Percentiles rank a stretch among this genome's conserved stretches.
These are phyloP conservation scores for Luscinia luscinia DNA, from an alignment of 2,797 vertebrate genomes.

Conservation along the genomic window DNA sequence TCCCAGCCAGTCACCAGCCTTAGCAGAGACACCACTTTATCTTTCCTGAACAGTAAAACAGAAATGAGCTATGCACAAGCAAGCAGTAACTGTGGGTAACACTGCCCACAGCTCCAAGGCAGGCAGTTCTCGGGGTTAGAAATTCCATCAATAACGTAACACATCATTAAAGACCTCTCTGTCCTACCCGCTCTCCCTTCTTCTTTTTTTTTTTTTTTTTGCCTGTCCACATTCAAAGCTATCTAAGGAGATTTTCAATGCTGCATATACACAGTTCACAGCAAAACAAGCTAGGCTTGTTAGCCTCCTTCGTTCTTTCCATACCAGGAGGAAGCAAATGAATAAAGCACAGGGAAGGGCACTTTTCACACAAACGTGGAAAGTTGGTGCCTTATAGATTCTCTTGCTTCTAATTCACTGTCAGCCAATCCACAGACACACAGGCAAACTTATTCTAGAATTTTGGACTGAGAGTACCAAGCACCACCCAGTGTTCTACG, in stretches of 20 bases:
- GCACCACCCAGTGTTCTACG: rapidly evolving
- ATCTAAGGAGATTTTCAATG: constrained; percentile 9
- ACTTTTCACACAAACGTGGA: neutral
- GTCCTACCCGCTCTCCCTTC: rapidly evolving
- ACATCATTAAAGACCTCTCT: neutral
- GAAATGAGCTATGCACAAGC: neutral
- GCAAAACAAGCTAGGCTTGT: constrained; percentile 43
- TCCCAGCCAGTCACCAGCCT: neutral
- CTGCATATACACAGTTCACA: neutral
- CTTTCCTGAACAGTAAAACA: neutral
- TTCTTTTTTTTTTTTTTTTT: neutral
- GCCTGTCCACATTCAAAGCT: constrained; percentile 11
- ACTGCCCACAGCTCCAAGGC: constrained; percentile 10
- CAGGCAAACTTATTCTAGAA: neutral
- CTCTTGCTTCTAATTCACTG: neutral
- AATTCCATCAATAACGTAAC: constrained; percentile 28
- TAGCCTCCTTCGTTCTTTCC: neutral
- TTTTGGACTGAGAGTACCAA: neutral
- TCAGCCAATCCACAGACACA: neutral
- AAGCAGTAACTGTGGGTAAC: constrained; percentile 15
- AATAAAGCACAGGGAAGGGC: neutral
- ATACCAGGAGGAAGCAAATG: neutral
- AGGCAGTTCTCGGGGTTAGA: constrained; percentile 5
- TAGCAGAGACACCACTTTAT: neutral
- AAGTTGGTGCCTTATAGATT: neutral